Base-by-base conservation (phyloP, 2,113 vertebrate species). In the Xerus inauris region DNA sequence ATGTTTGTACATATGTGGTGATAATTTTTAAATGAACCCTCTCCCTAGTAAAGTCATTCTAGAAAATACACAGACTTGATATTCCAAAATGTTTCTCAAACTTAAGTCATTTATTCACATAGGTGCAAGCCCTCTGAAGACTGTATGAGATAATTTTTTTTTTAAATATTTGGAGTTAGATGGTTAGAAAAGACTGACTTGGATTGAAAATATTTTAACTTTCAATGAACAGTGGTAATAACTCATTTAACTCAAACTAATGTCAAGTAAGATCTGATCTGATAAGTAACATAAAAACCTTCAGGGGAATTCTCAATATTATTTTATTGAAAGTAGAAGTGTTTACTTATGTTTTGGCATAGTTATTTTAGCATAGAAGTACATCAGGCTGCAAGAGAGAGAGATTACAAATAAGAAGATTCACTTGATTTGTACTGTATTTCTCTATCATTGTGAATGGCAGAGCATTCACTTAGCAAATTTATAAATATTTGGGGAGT, bases 21-120 rank as follows among this genome's bases (percentile, higher is more conserved):
- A 92, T n/a, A 84, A n/a, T n/a, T 91, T 97, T 92, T 84, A 87
- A 84, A n/a, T 38, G 45, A 6, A 67, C 42, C 87, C 89, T 92
- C 22, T 88, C 16, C 64, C 28, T 89, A 86, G 0, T 85, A 72
- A 93, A 97, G 59, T 47, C 7, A 89, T 30, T n/a, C 35, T 64
- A 86, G 49, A 95, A 90, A 88, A 85, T 40, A 59, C 38, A 28
- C 28, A 90, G 90, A 84, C 14, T 26, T 7, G 32, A 32, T 85
- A 81, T 95, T 94, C 2, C 24, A 77, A 84, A 72, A 54, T 69
- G 65, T 90, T 90, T 96, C 20, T 83, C 62, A 80, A 16, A 72
- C 9, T 28, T 90, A 75, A 84, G 12, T 35, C 62, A 80, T 90
- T 75, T 85, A 76, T 80, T 92, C 45, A 26, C 72, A 88, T 17